Evolutionary conservation across 1,140 invertebrate species (phyloP).

Genomic region (Octopus bimaculoides): DNA sequence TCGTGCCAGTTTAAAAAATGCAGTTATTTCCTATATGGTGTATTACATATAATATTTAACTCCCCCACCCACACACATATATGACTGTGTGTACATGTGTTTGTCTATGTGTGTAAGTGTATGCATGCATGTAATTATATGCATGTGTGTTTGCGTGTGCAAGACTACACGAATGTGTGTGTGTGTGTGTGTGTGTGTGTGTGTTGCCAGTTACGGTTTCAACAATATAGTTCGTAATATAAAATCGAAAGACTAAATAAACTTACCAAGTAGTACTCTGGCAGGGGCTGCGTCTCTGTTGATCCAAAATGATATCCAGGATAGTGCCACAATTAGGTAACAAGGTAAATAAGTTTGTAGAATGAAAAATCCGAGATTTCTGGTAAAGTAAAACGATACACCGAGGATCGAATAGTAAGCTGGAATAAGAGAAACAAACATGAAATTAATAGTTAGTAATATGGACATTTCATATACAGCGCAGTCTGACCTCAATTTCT

Average conservation of each 20-base stretch:
- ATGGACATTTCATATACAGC: not conserved
- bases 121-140: not conserved
- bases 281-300: slow-evolving; percentile 66
- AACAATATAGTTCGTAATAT: too few relatives aligned
- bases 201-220: not conserved
- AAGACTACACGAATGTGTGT: not conserved
- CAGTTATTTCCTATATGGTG: too few relatives aligned
- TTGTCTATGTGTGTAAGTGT: not conserved
- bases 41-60: too few relatives aligned
- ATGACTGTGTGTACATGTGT: not conserved
- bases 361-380: slow-evolving; percentile 89
- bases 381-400: slow-evolving; percentile 83
- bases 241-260: not conserved
- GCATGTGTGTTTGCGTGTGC: not conserved
- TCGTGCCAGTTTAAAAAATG: too few relatives aligned
- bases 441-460: not conserved
- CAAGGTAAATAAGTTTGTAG: slow-evolving; percentile 93
- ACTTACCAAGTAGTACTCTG: slow-evolving; percentile 63
- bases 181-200: not conserved
- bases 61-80: too few relatives aligned
- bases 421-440: slow-evolving; percentile 24
- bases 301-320: slow-evolving; percentile 95
- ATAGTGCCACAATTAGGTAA: slow-evolving; percentile 88
- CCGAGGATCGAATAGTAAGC: slow-evolving; percentile 67
- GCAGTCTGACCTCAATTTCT: not conserved